Evolutionary conservation across 2,888 invertebrate species (phyloP).

Genomic region (Oligia strigilis): DNA sequence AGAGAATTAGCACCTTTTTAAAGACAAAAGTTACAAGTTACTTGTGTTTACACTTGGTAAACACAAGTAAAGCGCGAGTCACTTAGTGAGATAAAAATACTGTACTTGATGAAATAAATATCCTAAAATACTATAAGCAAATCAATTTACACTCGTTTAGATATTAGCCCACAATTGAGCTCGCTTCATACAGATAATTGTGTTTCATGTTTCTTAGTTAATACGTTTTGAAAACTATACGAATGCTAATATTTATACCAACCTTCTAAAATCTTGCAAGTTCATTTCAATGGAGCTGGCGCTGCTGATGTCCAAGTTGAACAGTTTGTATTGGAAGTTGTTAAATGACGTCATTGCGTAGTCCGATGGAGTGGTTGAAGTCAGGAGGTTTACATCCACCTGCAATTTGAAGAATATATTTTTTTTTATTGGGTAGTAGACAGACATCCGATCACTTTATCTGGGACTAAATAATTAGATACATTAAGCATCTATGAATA

Average conservation of each 20-base stretch:
- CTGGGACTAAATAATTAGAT: too few relatives aligned
- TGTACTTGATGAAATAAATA: not conserved
- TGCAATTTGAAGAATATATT: slow-evolving; percentile 67
- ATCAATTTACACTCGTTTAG: not conserved
- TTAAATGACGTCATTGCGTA: slow-evolving; percentile 89
- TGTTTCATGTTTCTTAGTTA: not conserved
- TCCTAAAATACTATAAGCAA: too few relatives aligned
- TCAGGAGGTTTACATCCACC: slow-evolving; percentile 86
- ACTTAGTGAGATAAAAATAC: not conserved
- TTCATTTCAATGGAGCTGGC: slow-evolving; percentile 92
- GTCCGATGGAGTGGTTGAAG: slow-evolving; percentile 91
- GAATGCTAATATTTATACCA: slow-evolving; percentile 15
- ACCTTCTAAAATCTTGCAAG: slow-evolving; percentile 94
- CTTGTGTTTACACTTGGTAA: too few relatives aligned
- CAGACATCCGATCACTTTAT: not conserved
- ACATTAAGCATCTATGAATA: too few relatives aligned
- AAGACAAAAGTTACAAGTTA: not conserved
- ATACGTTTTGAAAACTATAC: not conserved
- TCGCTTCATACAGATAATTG: not conserved
- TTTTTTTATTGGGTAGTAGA: not conserved
- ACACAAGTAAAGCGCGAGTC: too few relatives aligned
- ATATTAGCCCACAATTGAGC: not conserved
- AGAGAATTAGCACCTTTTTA: not conserved
- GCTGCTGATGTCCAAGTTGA: slow-evolving; percentile 95
- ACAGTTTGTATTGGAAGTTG: slow-evolving; percentile 94